Evolutionary conservation across 2,797 vertebrate species (phyloP).

Genomic region (Gymnothorax reevesii): DNA sequence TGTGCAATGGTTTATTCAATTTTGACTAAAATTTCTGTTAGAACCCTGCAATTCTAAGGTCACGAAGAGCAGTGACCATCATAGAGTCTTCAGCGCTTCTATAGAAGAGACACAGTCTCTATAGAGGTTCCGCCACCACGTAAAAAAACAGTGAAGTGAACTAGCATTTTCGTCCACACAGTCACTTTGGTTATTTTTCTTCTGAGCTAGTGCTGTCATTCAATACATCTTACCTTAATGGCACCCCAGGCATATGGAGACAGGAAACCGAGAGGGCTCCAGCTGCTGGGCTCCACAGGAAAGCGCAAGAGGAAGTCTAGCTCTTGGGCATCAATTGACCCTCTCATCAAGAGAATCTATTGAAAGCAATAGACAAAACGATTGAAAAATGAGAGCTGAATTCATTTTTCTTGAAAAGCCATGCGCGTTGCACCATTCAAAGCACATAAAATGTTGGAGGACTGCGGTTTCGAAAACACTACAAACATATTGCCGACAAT

Average conservation of each 20-base stretch:
- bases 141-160: background rate
- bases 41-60: too few relatives aligned
- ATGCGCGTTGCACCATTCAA: background rate
- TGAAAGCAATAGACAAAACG: conserved; percentile 24
- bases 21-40: too few relatives aligned
- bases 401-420: background rate
- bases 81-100: background rate
- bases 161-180: background rate
- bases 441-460: background rate
- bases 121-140: background rate
- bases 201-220: background rate
- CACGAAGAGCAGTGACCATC: background rate
- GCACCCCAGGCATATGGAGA: conserved; percentile 77
- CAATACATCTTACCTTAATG: conserved; percentile 73
- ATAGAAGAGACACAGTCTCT: background rate
- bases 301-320: conserved; percentile 80
- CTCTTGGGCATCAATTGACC: conserved; percentile 71
- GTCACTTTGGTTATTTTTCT: background rate
- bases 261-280: conserved; percentile 80
- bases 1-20: too few relatives aligned
- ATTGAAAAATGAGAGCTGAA: background rate
- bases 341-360: conserved; percentile 79
- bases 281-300: conserved; percentile 69
- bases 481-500: background rate
- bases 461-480: background rate